These are phyloP conservation scores for Tuberolachnus salignus DNA, from an alignment of 2,888 invertebrate genomes.

Conservation along the genomic window DNA sequence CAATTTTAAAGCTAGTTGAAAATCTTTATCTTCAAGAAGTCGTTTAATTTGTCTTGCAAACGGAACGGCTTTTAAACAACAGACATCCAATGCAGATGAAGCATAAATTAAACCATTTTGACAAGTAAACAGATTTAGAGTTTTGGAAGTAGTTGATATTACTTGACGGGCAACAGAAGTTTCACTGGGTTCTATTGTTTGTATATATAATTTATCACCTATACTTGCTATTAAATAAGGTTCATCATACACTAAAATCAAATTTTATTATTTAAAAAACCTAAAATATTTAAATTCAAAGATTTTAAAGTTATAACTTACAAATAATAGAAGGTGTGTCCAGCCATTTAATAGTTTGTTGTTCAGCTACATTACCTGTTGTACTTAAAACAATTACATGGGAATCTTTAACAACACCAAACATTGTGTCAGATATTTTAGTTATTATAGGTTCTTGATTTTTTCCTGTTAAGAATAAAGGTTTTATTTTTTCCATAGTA, in stretches of 20 bases:
- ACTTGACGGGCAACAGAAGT: conserved; percentile 80
- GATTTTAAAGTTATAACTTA: conserved; percentile 61
- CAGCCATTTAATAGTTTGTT: conserved; percentile 78
- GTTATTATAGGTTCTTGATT: conserved; percentile 83
- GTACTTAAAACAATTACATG: conserved; percentile 86
- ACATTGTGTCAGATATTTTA: conserved; percentile 75
- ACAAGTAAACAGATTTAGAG: conserved; percentile 62
- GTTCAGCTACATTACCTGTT: conserved; percentile 72
- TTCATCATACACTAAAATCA: conserved; percentile 80
- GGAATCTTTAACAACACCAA: conserved; percentile 85
- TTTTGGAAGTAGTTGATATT: conserved; percentile 66
- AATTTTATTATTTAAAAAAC: background rate
- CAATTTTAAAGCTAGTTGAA: conserved; percentile 88
- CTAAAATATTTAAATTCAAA: conserved; percentile 57
- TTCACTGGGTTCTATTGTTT: conserved; percentile 76
- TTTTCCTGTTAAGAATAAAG: conserved; percentile 84
- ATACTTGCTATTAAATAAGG: conserved; percentile 89
- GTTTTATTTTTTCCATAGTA: conserved; percentile 71
- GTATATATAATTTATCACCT: conserved; percentile 81
- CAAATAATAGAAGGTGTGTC: conserved; percentile 76
- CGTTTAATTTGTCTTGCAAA: conserved; percentile 82
- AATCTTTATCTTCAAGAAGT: conserved; percentile 87
- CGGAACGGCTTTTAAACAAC: conserved; percentile 83
- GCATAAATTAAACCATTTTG: conserved; percentile 82
- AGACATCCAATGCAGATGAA: conserved; percentile 85